phyloP scores from a whole-genome alignment of 1,140 invertebrate genomes.

The Ptiloglossa arizonensis region DNA sequence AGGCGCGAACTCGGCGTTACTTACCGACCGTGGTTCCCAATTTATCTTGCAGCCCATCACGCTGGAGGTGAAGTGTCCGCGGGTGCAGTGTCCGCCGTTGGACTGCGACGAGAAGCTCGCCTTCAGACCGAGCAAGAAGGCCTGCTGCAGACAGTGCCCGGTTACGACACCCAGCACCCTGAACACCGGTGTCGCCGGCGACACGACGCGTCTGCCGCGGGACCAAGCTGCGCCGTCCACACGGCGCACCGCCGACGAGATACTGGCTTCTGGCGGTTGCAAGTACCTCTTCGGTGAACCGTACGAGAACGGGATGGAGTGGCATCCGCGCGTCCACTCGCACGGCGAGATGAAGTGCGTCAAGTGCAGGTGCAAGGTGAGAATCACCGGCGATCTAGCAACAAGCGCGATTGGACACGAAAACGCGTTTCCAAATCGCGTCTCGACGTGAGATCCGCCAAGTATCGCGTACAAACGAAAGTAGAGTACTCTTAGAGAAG shows the following conservation, averaged over 20 bases:
- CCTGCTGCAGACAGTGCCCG: constrained; percentile 91
- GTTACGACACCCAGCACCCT: constrained; percentile 80
- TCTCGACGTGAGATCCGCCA: too few relatives aligned
- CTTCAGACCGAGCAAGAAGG: constrained; percentile 87
- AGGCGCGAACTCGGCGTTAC: too few relatives aligned
- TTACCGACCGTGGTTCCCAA: background rate
- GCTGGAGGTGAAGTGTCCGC: constrained; percentile 88
- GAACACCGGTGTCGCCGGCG: constrained; percentile 60
- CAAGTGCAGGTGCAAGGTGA: constrained; percentile 93
- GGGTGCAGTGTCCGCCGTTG: constrained; percentile 88
- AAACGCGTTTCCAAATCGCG: too few relatives aligned
- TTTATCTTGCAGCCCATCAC: constrained; percentile 81
- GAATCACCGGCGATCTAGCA: background rate
- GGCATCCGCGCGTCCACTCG: constrained; percentile 91
- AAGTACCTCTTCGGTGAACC: constrained; percentile 87
- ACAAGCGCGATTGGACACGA: too few relatives aligned
- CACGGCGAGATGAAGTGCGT: constrained; percentile 93
- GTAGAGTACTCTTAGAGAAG: too few relatives aligned
- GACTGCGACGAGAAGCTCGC: constrained; percentile 88
- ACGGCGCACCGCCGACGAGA: constrained; percentile 84
- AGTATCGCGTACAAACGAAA: too few relatives aligned
- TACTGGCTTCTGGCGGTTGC: constrained; percentile 89
- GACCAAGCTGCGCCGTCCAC: constrained; percentile 71
- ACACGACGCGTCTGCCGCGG: constrained; percentile 62
- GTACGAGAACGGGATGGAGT: constrained; percentile 91